phyloP scores from a whole-genome alignment of 2,797 vertebrate genomes.

The Ctenochaetus hawaiiensis region DNA sequence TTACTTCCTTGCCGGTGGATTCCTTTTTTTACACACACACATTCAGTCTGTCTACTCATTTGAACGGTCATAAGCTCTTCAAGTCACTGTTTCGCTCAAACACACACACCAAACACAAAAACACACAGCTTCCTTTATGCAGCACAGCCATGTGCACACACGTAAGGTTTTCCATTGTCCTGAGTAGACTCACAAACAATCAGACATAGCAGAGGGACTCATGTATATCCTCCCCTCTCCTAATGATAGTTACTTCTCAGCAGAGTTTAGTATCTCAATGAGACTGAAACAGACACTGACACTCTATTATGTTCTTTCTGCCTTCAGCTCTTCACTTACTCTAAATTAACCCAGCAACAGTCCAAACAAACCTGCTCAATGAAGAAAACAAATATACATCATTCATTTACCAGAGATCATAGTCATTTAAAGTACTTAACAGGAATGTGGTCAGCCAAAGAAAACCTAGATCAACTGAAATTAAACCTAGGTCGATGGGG shows the following conservation, averaged over 20 bases:
- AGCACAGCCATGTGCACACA: conserved; percentile 10
- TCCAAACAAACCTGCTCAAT: not conserved
- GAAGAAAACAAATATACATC: too few relatives aligned
- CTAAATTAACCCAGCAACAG: not conserved
- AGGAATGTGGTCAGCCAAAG: too few relatives aligned
- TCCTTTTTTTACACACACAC: conserved; percentile 19
- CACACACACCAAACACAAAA: conserved; percentile 7
- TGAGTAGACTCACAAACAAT: conserved; percentile 37
- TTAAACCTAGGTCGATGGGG: too few relatives aligned
- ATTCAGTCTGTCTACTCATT: conserved; percentile 19
- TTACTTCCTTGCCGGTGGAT: conserved; percentile 53
- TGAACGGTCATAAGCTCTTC: not conserved
- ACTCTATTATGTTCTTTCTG: conserved; percentile 6
- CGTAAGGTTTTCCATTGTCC: conserved; percentile 40
- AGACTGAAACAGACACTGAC: conserved; percentile 13
- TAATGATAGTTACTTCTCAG: conserved; percentile 2
- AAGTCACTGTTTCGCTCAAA: not conserved
- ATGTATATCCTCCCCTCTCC: conserved; percentile 30
- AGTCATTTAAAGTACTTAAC: not conserved
- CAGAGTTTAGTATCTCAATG: conserved; percentile 30
- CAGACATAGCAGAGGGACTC: conserved; percentile 46
- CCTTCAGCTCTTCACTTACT: conserved; percentile 26
- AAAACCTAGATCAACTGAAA: too few relatives aligned
- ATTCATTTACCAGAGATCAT: not conserved
- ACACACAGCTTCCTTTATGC: not conserved